phyloP scores from a whole-genome alignment of 2,797 vertebrate species.

The Pipistrellus kuhlii region DNA sequence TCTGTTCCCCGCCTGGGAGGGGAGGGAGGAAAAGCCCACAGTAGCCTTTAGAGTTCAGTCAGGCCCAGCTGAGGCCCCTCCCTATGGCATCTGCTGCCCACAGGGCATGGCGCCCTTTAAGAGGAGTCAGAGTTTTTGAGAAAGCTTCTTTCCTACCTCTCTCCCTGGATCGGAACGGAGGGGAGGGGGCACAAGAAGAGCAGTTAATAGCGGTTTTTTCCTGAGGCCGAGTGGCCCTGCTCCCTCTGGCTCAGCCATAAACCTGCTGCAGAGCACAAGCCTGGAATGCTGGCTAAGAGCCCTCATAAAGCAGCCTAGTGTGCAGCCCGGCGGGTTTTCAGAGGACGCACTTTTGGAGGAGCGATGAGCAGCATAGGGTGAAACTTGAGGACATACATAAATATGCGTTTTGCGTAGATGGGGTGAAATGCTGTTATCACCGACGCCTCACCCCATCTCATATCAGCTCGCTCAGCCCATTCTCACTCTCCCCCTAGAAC shows the following conservation, averaged over 20 bases:
- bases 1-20: not conserved
- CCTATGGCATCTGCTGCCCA: not conserved
- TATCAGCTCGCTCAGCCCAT: not conserved
- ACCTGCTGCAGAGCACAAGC: not conserved
- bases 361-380: not conserved
- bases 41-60: not conserved
- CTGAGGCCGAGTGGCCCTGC: not conserved
- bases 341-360: not conserved
- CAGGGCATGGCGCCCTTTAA: not conserved
- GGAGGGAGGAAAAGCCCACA: not conserved
- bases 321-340: not conserved
- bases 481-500: not conserved
- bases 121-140: slow-evolving; percentile 2
- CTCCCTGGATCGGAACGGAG: slow-evolving; percentile 8
- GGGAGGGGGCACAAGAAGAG: not conserved
- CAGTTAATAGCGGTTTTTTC: slow-evolving; percentile 29
- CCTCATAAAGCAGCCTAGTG: not conserved
- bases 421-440: not conserved
- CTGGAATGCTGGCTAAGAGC: not conserved
- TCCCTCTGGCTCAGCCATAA: not conserved
- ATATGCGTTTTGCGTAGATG: not conserved
- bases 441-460: not conserved
- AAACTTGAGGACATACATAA: not conserved
- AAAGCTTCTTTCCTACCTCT: not conserved
- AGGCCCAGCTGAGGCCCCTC: not conserved